A percentile compares a stretch with the other conserved stretches of the same genome.
Evolutionary conservation across 2,888 invertebrate genomes (phyloP).

Genomic region (Strigamia crassipes): DNA sequence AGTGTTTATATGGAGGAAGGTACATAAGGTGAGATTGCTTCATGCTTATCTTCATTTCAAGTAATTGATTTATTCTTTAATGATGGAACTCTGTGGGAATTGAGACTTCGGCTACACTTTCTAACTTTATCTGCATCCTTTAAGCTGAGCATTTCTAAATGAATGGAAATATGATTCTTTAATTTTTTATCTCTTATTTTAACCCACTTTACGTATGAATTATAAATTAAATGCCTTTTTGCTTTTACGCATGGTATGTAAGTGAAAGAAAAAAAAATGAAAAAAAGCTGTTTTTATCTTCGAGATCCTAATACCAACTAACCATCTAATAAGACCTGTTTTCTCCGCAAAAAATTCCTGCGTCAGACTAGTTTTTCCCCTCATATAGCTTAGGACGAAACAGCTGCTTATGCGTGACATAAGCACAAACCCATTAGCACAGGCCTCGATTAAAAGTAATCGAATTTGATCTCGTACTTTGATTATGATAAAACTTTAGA

Average conservation of each 20-base stretch:
- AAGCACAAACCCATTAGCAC: slow-evolving; percentile 44
- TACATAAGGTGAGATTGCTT: slow-evolving; percentile 38
- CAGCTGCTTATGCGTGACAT: slow-evolving; percentile 38
- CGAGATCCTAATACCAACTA: slow-evolving; percentile 7
- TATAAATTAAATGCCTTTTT: slow-evolving; percentile 17
- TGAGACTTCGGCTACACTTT: neutral
- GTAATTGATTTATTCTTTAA: slow-evolving; percentile 40
- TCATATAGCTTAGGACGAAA: neutral
- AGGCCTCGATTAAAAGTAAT: slow-evolving; percentile 28
- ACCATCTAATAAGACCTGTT: slow-evolving; percentile 11
- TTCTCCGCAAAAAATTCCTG: slow-evolving; percentile 18
- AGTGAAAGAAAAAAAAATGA: neutral
- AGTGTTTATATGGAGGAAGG: slow-evolving; percentile 33
- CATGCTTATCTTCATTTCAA: slow-evolving; percentile 35
- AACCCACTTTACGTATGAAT: neutral
- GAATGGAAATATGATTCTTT: neutral
- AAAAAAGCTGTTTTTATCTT: neutral
- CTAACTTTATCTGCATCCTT: neutral
- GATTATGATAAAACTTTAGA: neutral
- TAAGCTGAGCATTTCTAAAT: neutral
- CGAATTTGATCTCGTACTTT: neutral
- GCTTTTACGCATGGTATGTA: neutral
- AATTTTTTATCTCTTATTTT: neutral
- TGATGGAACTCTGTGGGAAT: slow-evolving; percentile 15
- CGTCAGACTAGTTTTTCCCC: slow-evolving; percentile 21